Conservation (phyloP, 2,113 vertebrate species). For the Nibea albiflora region DNA sequence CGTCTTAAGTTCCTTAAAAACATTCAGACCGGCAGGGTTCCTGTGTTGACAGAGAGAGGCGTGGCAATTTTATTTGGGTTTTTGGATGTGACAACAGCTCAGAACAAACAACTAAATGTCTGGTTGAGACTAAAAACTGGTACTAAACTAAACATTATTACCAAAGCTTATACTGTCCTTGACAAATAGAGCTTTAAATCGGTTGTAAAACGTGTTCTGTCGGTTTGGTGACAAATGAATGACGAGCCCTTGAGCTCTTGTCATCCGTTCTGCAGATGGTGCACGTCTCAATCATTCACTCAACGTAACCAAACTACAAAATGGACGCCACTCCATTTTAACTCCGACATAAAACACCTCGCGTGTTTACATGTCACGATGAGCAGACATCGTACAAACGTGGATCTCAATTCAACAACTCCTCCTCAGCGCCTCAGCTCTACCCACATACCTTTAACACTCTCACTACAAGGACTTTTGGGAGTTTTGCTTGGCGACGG, state of each 20-base stretch:
- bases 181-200: not conserved
- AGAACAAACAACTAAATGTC: not conserved
- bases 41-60: conserved; percentile 6
- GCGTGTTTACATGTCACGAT: too few relatives aligned
- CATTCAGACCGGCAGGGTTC: not conserved
- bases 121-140: not conserved
- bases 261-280: not conserved
- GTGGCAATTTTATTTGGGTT: conserved; percentile 4
- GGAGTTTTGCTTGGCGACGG: conserved; percentile 63
- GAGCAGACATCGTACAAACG: not conserved
- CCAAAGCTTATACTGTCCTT: not conserved
- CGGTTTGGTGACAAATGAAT: not conserved
- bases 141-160: not conserved
- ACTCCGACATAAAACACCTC: too few relatives aligned
- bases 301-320: not conserved
- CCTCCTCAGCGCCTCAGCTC: not conserved
- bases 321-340: not conserved
- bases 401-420: not conserved
- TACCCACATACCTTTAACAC: conserved; percentile 66
- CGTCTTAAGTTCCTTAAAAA: not conserved
- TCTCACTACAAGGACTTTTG: conserved; percentile 57
- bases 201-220: not conserved
- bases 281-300: not conserved
- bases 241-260: not conserved
- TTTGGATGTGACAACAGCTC: not conserved